A percentile compares a stretch with the other conserved stretches of the same genome.
phyloP scores from a whole-genome alignment of 2,797 vertebrate species.

The Neopelma chrysocephalum region DNA sequence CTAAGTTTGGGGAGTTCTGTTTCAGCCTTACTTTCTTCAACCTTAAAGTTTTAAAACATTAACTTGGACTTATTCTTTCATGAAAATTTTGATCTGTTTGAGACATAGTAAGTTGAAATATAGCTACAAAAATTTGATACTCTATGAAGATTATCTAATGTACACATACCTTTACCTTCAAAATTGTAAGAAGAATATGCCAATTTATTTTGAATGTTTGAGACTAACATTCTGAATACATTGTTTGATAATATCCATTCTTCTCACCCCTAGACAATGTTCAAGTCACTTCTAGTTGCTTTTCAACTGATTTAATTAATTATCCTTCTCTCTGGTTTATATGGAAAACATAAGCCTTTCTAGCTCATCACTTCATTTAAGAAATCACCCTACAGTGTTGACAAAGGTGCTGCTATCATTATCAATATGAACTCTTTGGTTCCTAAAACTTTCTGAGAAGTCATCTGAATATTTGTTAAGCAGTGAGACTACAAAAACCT shows the following conservation, averaged over 20 bases:
- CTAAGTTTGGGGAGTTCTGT: not conserved
- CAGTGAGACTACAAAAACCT: not conserved
- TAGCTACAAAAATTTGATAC: not conserved
- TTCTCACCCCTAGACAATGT: not conserved
- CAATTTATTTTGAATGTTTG: not conserved
- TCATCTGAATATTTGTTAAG: not conserved
- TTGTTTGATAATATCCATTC: not conserved
- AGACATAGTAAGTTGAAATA: not conserved
- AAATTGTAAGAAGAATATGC: not conserved
- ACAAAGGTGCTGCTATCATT: not conserved
- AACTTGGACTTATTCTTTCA: not conserved
- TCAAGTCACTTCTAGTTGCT: not conserved
- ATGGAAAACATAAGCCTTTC: not conserved
- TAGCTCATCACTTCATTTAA: not conserved
- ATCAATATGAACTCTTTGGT: not conserved
- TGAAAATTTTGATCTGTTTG: not conserved
- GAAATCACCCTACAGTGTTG: not conserved
- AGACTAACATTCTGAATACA: not conserved
- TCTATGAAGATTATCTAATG: not conserved
- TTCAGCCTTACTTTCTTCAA: not conserved
- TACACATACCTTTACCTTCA: not conserved
- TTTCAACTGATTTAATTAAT: not conserved
- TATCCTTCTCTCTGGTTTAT: not conserved
- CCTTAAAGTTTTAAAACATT: not conserved
- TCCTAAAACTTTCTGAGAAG: not conserved